These are phyloP conservation scores for Pteropus rufus DNA, from an alignment of 2,797 vertebrate genomes.

Conservation along the genomic window DNA sequence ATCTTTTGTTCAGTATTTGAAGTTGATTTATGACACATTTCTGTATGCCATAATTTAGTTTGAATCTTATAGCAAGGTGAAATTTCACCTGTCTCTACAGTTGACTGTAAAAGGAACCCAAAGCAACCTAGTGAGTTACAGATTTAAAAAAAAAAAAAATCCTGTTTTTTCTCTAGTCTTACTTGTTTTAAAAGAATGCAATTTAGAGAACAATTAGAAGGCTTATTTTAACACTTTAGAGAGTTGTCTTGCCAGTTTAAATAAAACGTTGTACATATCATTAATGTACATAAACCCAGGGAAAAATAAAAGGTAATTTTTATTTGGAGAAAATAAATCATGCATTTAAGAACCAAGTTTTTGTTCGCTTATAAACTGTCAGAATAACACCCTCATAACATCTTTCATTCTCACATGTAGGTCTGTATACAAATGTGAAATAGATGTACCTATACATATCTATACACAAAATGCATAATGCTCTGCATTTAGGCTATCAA, in stretches of 20 bases:
- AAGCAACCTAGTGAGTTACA: background rate
- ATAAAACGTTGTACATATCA: constrained; percentile 68
- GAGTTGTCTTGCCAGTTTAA: background rate
- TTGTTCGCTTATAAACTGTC: constrained; percentile 38
- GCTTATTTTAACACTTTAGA: constrained; percentile 54
- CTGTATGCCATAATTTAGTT: constrained; percentile 74
- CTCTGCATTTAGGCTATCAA: background rate
- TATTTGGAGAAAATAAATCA: constrained; percentile 72
- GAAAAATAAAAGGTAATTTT: constrained; percentile 66
- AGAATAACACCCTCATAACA: background rate
- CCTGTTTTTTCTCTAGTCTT: constrained; percentile 28
- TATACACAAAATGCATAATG: background rate
- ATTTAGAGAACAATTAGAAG: constrained; percentile 46
- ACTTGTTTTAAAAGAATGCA: constrained; percentile 57
- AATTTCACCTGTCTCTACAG: constrained; percentile 70
- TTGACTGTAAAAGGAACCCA: constrained; percentile 37
- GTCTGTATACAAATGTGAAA: background rate
- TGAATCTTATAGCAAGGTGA: constrained; percentile 62
- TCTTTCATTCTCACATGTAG: background rate
- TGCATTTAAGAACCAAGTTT: constrained; percentile 58
- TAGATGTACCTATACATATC: background rate
- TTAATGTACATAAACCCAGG: background rate
- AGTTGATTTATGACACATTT: constrained; percentile 79
- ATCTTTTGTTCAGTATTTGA: constrained; percentile 77
- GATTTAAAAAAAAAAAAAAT: background rate